Evolutionary conservation across 2,797 vertebrate genomes (phyloP), one percentile per base, ranked within the genome.

Genomic region (Mycteria americana): DNA sequence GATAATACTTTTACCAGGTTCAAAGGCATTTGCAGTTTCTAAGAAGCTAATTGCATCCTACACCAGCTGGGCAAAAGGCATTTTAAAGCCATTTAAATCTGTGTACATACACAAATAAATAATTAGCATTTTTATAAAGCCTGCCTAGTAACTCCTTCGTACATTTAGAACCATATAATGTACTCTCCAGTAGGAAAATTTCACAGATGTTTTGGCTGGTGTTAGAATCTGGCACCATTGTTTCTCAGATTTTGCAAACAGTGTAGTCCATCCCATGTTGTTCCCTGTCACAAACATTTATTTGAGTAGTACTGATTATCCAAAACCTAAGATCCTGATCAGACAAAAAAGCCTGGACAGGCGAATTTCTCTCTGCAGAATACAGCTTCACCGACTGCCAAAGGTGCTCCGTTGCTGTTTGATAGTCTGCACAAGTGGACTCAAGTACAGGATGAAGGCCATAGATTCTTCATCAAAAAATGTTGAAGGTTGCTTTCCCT

Each of bases 41-140:
- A 65, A 88, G 92, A 91, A 88, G 92, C 87, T 94, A 97, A 96
- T 96, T 96, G 89, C 92, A 86, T 91, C 82, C 93, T 92, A 50
- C 69, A 67, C 86, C 94, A 95, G 93, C 96, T 97, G 95, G 91
- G 89, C 82, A 96, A 85, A 96, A 94, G 91, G 86, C 96, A 96
- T 93, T 96, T 95, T 62, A 39, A 95, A 96, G 82, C 76, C 79
- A 90, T 96, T 96, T 89, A 81, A 97, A 86, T 95, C 93, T 96
- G 91, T 80, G 87, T 95, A 89, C 87, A 94, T 92, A 94, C 85
- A 91, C 93, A 95, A 90, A 96, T 97, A 96, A 97, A 97, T 97
- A 97, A 97, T 95, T 94, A 97, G 94, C 93, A 88, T 93, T 97
- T 96, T 95, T 95, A 89, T 84, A 95, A 85, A 97, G 94, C 75